These are phyloP conservation scores for Sphecodes monilicornis DNA, from an alignment of 2,888 invertebrate genomes.

Conservation along the genomic window DNA sequence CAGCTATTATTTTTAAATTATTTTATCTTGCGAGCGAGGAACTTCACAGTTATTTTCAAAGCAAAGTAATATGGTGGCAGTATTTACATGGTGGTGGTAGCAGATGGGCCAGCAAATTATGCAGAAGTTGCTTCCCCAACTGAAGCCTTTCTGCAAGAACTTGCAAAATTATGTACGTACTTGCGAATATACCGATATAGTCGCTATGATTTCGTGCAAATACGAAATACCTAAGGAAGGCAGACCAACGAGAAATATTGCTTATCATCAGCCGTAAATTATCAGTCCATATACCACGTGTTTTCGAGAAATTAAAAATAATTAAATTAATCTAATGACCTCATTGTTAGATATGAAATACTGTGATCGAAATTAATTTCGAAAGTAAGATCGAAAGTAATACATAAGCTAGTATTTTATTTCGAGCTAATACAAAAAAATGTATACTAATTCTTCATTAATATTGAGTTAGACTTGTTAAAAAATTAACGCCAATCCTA, in stretches of 20 bases:
- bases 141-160: slow-evolving; percentile 26
- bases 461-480: too few species aligned
- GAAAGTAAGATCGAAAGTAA: too few species aligned
- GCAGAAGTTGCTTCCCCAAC: slow-evolving; percentile 16
- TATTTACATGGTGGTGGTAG: slow-evolving; percentile 21
- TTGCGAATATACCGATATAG: slow-evolving; percentile 24
- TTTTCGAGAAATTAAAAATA: neutral
- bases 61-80: neutral
- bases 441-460: too few species aligned
- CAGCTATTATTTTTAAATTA: neutral
- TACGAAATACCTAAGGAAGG: neutral
- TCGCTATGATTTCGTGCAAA: slow-evolving; percentile 16
- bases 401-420: too few species aligned
- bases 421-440: too few species aligned
- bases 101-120: slow-evolving; percentile 33
- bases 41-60: slow-evolving; percentile 7
- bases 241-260: neutral
- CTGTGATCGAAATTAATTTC: too few species aligned
- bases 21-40: neutral
- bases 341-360: neutral
- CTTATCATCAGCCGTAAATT: neutral
- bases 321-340: neutral
- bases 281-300: neutral
- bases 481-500: too few species aligned
- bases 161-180: slow-evolving; percentile 35